Base-by-base conservation (phyloP, 2,797 vertebrate genomes). In the Amniataba percoides region DNA sequence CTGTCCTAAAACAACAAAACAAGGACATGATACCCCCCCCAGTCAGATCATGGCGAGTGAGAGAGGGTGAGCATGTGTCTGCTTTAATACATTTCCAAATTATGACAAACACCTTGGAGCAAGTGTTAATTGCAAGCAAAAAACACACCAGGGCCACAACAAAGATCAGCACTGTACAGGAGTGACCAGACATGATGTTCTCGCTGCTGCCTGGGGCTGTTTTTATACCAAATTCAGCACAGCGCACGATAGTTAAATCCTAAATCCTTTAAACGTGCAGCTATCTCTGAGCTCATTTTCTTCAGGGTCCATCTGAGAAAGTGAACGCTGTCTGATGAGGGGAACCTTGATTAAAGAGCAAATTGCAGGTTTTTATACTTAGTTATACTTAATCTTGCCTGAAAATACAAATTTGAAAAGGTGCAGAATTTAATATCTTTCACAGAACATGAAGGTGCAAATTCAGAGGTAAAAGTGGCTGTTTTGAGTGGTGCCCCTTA, bases 51-150 rank as follows among this genome's bases (percentile, higher is more conserved):
- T 48, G 18, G 25, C 5, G 5, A 70, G 60, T 21, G 27, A 77
- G 31, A 31, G 40, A 65, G 49, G 73, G 56, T 9, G 14, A 65
- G 13, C 59, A 51, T 59, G 57, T 80, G 85, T 86, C 78, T 63
- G 21, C 18, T 83, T 87, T 60, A 80, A 86, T 87, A 67, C 23
- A 49, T 81, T 71, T 86, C 58, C 45, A 85, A 86, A 74, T 83
- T 43, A 81, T 72, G 43, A 69, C 74, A 80, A 77, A 79, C 51
- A 55, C 87, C 74, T 82, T 64, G 7, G 65, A 80, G 86, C 67
- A 52, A 68, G 25, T 8, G 3, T 61, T 31, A 71, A 81, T 59
- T 62, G 34, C 39, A 36, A 25, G 55, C 45, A 43, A 60, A 48
- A 55, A 43, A n/a, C 3, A 60, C 39, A 71, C 25, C 19, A 12